Evolutionary conservation across 2,797 vertebrate species (phyloP).

Genomic region (Poecilia gillii): DNA sequence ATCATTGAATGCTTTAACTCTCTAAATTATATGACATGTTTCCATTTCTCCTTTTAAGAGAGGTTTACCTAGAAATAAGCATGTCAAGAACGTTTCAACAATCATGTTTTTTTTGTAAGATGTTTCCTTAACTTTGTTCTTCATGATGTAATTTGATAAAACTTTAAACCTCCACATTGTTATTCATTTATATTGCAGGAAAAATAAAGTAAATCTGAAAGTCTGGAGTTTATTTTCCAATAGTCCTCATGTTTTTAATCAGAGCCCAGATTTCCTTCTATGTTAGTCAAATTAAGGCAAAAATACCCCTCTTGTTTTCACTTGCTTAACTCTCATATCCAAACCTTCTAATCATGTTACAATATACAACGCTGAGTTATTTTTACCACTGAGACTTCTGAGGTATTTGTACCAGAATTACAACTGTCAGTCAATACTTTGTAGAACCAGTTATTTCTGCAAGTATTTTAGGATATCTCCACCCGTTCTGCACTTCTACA

Average conservation of each 20-base stretch:
- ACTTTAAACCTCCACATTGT: neutral
- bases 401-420: neutral
- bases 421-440: neutral
- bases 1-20: neutral
- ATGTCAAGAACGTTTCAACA: neutral
- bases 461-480: neutral
- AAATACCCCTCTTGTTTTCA: conserved; percentile 48
- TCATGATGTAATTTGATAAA: neutral
- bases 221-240: conserved; percentile 21
- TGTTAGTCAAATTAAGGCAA: conserved; percentile 25
- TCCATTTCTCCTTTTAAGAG: conserved; percentile 5
- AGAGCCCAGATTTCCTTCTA: conserved; percentile 28
- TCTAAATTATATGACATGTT: conserved; percentile 2
- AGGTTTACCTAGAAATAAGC: neutral
- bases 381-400: neutral
- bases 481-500: neutral
- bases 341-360: conserved; percentile 87
- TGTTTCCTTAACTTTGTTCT: neutral
- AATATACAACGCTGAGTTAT: conserved; percentile 81
- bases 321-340: conserved; percentile 60
- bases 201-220: neutral
- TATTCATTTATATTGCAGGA: neutral
- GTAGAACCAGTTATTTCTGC: neutral
- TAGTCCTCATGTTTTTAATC: conserved; percentile 14
- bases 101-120: neutral